Conservation (phyloP, 2,113 vertebrate genomes). For the Buteo buteo region DNA sequence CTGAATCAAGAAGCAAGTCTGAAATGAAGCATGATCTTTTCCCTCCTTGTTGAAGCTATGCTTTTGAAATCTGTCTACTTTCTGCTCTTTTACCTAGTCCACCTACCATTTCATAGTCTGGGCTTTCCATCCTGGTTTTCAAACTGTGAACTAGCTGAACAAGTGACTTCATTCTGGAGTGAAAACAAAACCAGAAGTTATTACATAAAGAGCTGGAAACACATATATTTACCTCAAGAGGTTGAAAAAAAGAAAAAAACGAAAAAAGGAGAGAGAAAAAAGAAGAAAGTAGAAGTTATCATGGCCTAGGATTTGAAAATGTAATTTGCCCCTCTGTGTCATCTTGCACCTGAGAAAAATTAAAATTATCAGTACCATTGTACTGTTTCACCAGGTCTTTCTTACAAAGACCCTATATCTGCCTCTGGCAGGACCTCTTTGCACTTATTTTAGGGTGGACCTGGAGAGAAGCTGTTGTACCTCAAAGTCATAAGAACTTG, state of each 20-base stretch:
- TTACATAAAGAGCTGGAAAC: neutral
- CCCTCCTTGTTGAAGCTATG: neutral
- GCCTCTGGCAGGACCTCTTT: neutral
- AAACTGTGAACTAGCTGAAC: slow-evolving; percentile 83
- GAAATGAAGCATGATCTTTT: neutral
- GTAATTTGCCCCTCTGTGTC: neutral
- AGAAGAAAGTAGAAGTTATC: neutral
- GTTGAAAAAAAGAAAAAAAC: neutral
- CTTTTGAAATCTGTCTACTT: neutral
- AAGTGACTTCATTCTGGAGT: slow-evolving; percentile 82
- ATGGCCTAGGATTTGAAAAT: neutral
- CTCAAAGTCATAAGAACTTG: neutral
- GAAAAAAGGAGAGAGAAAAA: neutral
- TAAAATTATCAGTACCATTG: neutral
- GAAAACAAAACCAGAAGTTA: slow-evolving; percentile 36
- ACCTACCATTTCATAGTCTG: slow-evolving; percentile 91
- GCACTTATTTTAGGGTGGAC: neutral
- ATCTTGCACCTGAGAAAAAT: neutral
- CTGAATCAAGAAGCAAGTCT: neutral
- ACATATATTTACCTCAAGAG: neutral
- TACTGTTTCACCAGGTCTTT: neutral
- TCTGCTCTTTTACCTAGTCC: neutral
- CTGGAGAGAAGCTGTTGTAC: neutral
- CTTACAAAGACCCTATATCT: neutral
- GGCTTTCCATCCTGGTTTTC: slow-evolving; percentile 79